Conservation (phyloP, 1,140 invertebrate species). For the Bombus vancouverensis region DNA sequence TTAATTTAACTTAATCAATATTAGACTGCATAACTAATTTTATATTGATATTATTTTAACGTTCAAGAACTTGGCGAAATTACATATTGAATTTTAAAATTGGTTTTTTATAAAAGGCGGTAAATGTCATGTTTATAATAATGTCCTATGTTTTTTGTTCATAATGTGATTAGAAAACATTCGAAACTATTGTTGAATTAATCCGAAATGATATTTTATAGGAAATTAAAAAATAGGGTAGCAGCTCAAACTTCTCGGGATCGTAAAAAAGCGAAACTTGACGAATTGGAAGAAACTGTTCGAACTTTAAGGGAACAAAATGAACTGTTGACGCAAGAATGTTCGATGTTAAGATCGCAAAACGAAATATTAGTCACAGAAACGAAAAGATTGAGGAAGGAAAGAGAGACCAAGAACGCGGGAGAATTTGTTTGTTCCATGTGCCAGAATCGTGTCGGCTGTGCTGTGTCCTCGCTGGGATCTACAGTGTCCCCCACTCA, state of each 20-base stretch:
- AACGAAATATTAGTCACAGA: conserved; percentile 87
- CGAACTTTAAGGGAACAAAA: conserved; percentile 86
- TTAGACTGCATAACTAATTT: not conserved
- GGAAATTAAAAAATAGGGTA: conserved; percentile 98
- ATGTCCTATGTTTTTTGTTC: not conserved
- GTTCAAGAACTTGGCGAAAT: not conserved
- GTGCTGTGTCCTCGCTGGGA: conserved; percentile 85
- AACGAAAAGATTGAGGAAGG: conserved; percentile 84
- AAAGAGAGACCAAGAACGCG: conserved; percentile 75
- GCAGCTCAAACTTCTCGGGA: conserved; percentile 99
- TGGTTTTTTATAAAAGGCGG: not conserved
- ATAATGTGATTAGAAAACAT: not conserved
- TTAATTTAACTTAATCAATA: not conserved
- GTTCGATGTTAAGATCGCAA: conserved; percentile 85
- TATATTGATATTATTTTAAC: not conserved
- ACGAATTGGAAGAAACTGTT: conserved; percentile 91
- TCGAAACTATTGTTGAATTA: not conserved
- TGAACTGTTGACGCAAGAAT: conserved; percentile 85
- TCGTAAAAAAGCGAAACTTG: conserved; percentile 96
- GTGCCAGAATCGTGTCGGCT: conserved; percentile 83
- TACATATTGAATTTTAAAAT: not conserved
- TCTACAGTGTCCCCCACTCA: conserved; percentile 88
- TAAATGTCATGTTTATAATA: not conserved
- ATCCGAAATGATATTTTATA: conserved; percentile 76
- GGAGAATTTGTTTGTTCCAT: conserved; percentile 78